Percentiles rank a stretch among this genome's conserved stretches.
These are phyloP conservation scores for Pseudomugil gertrudae DNA, from an alignment of 2,797 vertebrate genomes.

Conservation along the genomic window DNA sequence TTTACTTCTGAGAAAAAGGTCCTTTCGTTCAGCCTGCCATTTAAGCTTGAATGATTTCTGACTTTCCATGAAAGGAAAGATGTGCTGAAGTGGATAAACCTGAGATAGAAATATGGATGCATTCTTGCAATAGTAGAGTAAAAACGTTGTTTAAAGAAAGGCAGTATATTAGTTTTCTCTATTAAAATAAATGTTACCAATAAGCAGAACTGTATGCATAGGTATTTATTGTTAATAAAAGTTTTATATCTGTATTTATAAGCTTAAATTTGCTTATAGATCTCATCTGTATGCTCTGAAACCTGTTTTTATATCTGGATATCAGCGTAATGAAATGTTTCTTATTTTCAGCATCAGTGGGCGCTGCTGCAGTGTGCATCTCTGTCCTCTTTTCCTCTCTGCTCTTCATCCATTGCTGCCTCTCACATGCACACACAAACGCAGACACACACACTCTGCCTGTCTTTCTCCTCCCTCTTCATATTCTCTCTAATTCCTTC, in stretches of 20 bases:
- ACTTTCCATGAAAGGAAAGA: constrained; percentile 43
- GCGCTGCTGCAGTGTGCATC: constrained; percentile 71
- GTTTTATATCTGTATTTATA: constrained; percentile 30
- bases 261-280: constrained; percentile 49
- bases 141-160: neutral
- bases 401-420: constrained; percentile 38
- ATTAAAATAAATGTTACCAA: neutral
- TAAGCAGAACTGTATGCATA: neutral
- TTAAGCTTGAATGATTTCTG: constrained; percentile 70
- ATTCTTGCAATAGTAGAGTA: constrained; percentile 10
- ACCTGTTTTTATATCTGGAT: constrained; percentile 60
- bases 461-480: constrained; percentile 59
- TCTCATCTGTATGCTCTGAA: constrained; percentile 31
- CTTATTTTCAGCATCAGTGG: constrained; percentile 78
- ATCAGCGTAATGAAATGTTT: constrained; percentile 71
- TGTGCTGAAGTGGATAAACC: constrained; percentile 13
- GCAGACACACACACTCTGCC: constrained; percentile 1
- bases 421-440: constrained; percentile 19
- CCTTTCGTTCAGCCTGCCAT: constrained; percentile 62
- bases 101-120: constrained; percentile 5
- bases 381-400: constrained; percentile 61
- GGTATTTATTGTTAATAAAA: constrained; percentile 38
- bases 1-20: constrained; percentile 59
- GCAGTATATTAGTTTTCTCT: constrained; percentile 1
- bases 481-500: constrained; percentile 75